Evolutionary conservation across 2,888 invertebrate species (phyloP).

Genomic region (Theristus sp.): DNA sequence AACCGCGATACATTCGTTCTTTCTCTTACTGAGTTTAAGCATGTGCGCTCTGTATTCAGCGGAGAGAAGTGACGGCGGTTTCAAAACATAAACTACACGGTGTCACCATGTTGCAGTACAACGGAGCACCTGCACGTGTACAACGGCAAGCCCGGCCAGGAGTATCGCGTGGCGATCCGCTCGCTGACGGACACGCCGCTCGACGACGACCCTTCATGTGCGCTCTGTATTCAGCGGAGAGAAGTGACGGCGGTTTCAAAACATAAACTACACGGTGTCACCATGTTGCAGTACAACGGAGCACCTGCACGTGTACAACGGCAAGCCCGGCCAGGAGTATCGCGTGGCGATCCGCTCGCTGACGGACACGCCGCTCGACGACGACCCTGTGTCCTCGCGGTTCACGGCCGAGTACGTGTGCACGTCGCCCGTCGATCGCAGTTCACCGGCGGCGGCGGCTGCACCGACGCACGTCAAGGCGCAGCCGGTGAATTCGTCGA

Average conservation of each 20-base stretch:
- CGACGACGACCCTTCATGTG: not conserved
- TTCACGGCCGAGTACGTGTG: not conserved
- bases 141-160: not conserved
- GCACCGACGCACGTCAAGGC: not conserved
- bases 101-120: not conserved
- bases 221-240: too few relatives aligned
- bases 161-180: not conserved
- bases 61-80: too few relatives aligned
- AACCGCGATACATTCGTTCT: too few relatives aligned
- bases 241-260: too few relatives aligned
- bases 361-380: not conserved
- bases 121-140: not conserved
- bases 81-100: too few relatives aligned
- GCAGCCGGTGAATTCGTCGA: not conserved
- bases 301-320: not conserved
- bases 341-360: not conserved
- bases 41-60: too few relatives aligned
- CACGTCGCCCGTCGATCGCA: not conserved
- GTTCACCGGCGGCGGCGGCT: not conserved
- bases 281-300: not conserved
- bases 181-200: not conserved
- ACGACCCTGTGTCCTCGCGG: too few relatives aligned
- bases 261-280: too few relatives aligned
- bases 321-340: not conserved
- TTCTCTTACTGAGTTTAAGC: too few relatives aligned